phyloP scores from a whole-genome alignment of 2,797 vertebrate species.

The Otolemur crassicaudatus region DNA sequence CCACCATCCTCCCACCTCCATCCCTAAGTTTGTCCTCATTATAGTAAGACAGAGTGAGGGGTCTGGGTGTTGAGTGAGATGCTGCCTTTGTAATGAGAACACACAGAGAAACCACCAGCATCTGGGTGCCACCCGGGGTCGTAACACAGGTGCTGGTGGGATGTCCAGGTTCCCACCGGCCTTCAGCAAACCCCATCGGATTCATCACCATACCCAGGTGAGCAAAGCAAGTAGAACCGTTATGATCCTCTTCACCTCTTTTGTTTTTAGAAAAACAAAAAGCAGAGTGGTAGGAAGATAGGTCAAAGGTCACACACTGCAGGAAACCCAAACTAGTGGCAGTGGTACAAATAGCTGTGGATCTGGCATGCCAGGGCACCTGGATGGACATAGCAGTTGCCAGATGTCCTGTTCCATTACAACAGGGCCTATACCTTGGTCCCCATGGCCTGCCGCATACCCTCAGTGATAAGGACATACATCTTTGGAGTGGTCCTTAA shows the following conservation, averaged over 20 bases:
- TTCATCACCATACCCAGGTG: not conserved
- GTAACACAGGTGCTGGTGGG: not conserved
- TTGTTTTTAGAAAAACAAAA: not conserved
- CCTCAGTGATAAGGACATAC: not conserved
- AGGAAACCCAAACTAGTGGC: not conserved
- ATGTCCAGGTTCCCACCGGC: not conserved
- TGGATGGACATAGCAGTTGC: not conserved
- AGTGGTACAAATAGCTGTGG: rapidly evolving
- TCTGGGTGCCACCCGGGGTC: not conserved
- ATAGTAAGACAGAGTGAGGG: not conserved
- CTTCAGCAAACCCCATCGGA: not conserved
- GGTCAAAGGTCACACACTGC: conserved; percentile 17
- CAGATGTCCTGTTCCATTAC: not conserved
- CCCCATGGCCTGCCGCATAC: not conserved
- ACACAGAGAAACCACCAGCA: not conserved
- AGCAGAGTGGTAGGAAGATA: not conserved
- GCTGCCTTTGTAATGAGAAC: conserved; percentile 1
- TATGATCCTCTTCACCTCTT: not conserved
- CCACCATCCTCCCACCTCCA: too few species aligned
- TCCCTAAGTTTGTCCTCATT: not conserved
- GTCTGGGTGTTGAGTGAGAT: not conserved
- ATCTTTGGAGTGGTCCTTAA: not conserved
- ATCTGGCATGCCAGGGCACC: not conserved
- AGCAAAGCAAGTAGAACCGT: not conserved
- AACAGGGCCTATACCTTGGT: not conserved